These are phyloP conservation scores for Cataglyphis albicans DNA, from an alignment of 2,888 invertebrate species.

Conservation along the genomic window DNA sequence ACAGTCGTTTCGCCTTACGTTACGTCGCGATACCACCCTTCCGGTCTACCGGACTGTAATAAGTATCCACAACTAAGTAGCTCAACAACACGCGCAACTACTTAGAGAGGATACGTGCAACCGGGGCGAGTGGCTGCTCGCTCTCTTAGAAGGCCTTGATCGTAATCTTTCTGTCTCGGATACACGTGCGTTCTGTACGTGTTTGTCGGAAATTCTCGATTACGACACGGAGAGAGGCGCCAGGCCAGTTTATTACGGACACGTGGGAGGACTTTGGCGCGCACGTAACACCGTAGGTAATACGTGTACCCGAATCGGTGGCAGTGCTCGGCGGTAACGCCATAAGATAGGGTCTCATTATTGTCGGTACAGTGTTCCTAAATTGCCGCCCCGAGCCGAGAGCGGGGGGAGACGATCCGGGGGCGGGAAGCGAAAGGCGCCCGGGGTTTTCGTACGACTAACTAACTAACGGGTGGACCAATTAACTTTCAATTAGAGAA, in stretches of 20 bases:
- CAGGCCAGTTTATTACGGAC: slow-evolving; percentile 83
- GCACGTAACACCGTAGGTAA: slow-evolving; percentile 73
- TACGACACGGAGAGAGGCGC: slow-evolving; percentile 66
- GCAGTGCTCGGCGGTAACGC: slow-evolving; percentile 62
- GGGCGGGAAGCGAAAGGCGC: slow-evolving; percentile 44
- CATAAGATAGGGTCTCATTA: slow-evolving; percentile 82
- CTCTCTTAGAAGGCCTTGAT: slow-evolving; percentile 57
- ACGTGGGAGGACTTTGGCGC: slow-evolving; percentile 79
- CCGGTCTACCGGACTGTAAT: slow-evolving; percentile 20
- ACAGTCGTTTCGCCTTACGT: background rate
- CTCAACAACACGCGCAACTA: slow-evolving; percentile 48
- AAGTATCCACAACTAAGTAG: slow-evolving; percentile 28
- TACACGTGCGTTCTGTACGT: slow-evolving; percentile 64
- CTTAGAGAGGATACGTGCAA: slow-evolving; percentile 63
- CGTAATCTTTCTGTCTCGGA: slow-evolving; percentile 68
- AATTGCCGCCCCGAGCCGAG: slow-evolving; percentile 82
- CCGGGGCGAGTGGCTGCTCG: slow-evolving; percentile 59
- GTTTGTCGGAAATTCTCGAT: slow-evolving; percentile 76
- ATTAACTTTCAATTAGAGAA: slow-evolving; percentile 86
- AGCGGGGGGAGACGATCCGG: slow-evolving; percentile 49
- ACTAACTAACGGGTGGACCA: slow-evolving; percentile 82
- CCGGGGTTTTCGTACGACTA: slow-evolving; percentile 71
- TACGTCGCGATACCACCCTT: slow-evolving; percentile 24
- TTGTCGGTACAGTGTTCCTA: slow-evolving; percentile 79
- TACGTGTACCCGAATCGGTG: slow-evolving; percentile 64